These are phyloP conservation scores for Salmo trutta DNA, from an alignment of 2,797 vertebrate genomes.

Conservation along the genomic window DNA sequence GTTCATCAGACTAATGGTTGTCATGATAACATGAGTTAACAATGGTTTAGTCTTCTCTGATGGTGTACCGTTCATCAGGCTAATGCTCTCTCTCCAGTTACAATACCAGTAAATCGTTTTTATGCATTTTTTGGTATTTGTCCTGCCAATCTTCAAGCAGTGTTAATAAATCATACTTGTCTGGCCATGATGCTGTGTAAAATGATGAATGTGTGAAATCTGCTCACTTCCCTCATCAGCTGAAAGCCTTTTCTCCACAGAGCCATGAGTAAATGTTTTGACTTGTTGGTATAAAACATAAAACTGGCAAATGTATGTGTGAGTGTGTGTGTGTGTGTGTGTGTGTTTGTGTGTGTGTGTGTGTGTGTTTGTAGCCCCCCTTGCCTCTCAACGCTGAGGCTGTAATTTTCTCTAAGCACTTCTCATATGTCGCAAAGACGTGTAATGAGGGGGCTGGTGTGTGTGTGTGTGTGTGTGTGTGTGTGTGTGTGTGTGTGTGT, in stretches of 20 bases:
- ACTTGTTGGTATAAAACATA: slow-evolving; percentile 41
- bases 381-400: slow-evolving; percentile 34
- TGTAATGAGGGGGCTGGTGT: slow-evolving; percentile 33
- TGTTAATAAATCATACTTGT: slow-evolving; percentile 46
- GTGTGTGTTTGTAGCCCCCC: background rate
- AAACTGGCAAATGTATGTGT: slow-evolving; percentile 8
- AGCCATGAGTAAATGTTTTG: slow-evolving; percentile 63
- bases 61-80: background rate
- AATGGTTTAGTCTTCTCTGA: too few species aligned
- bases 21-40: too few species aligned
- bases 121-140: slow-evolving; percentile 9
- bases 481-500: slow-evolving; percentile 12
- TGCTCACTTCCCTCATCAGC: slow-evolving; percentile 51
- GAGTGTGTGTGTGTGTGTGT: slow-evolving; percentile 21
- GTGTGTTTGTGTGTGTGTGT: slow-evolving; percentile 1
- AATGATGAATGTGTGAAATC: slow-evolving; percentile 40
- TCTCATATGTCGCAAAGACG: slow-evolving; percentile 55
- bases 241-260: slow-evolving; percentile 47
- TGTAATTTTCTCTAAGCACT: slow-evolving; percentile 54
- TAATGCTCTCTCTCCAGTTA: slow-evolving; percentile 13
- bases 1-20: too few species aligned
- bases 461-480: slow-evolving; percentile 1
- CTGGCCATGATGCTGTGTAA: slow-evolving; percentile 32
- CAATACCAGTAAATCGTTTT: slow-evolving; percentile 7
- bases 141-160: slow-evolving; percentile 40